Conservation (phyloP, 2,113 vertebrate genomes). For the Otus sunia region DNA sequence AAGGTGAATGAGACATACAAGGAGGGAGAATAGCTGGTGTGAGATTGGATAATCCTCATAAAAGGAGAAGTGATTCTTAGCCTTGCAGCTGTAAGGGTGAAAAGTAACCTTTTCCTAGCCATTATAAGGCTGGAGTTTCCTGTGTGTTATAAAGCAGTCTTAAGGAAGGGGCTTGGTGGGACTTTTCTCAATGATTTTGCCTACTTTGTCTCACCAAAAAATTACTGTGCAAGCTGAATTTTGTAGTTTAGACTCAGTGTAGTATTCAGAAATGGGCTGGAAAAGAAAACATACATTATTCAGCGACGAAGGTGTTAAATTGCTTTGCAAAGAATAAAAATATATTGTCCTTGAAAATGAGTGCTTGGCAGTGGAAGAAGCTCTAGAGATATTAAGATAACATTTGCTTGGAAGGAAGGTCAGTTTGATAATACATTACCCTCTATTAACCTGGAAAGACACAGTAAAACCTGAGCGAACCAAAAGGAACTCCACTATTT, state of each 20-base stretch:
- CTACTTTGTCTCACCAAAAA: neutral
- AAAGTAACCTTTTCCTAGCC: neutral
- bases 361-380: constrained; percentile 24
- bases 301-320: constrained; percentile 43
- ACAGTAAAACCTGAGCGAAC: neutral
- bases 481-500: neutral
- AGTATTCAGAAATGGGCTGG: neutral
- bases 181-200: neutral
- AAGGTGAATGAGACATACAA: neutral
- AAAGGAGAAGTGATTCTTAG: neutral
- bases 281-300: constrained; percentile 38
- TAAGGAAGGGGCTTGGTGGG: neutral
- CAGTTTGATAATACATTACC: constrained; percentile 37
- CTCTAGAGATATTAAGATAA: constrained; percentile 56
- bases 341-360: constrained; percentile 65
- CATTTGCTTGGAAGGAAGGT: constrained; percentile 68
- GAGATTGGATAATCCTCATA: neutral
- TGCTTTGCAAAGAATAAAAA: constrained; percentile 67
- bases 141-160: neutral
- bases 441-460: constrained; percentile 61
- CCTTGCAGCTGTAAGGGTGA: neutral
- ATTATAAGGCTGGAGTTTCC: neutral
- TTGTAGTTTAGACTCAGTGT: neutral
- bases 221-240: neutral
- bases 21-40: neutral